Evolutionary conservation across 2,888 invertebrate genomes (phyloP).

Genomic region (Margaritifera margaritifera): DNA sequence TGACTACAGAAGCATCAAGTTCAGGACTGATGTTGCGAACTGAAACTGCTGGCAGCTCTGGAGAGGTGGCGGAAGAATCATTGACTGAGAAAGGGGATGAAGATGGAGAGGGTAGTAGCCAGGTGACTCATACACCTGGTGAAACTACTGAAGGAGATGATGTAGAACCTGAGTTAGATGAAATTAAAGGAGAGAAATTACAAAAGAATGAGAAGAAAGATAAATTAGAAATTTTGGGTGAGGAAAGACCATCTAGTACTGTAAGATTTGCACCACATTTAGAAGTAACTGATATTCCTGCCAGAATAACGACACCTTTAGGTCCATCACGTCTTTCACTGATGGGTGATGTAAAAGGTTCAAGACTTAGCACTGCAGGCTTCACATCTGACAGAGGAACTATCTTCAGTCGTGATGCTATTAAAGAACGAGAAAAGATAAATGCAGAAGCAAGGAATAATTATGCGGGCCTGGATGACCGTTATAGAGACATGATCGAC

Average conservation of each 20-base stretch:
- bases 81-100: background rate
- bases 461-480: constrained; percentile 48
- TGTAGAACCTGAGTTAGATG: background rate
- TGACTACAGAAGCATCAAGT: constrained; percentile 14
- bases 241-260: constrained; percentile 41
- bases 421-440: constrained; percentile 54
- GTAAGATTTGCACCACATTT: constrained; percentile 47
- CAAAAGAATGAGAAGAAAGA: constrained; percentile 11
- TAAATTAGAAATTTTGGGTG: background rate
- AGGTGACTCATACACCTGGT: constrained; percentile 14
- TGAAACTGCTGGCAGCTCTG: too few species aligned
- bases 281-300: constrained; percentile 43
- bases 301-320: constrained; percentile 31
- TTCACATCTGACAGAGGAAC: constrained; percentile 32
- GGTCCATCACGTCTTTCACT: constrained; percentile 37
- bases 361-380: constrained; percentile 29
- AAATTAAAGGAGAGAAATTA: constrained; percentile 10
- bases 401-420: constrained; percentile 53
- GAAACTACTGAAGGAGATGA: constrained; percentile 21
- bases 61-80: too few species aligned
- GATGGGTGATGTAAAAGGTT: constrained; percentile 37
- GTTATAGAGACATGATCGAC: constrained; percentile 53
- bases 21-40: constrained; percentile 8
- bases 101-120: constrained; percentile 15
- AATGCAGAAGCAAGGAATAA: constrained; percentile 50